Evolutionary conservation across 2,113 vertebrate genomes (phyloP).

Genomic region (Chlamydotis undulata): DNA sequence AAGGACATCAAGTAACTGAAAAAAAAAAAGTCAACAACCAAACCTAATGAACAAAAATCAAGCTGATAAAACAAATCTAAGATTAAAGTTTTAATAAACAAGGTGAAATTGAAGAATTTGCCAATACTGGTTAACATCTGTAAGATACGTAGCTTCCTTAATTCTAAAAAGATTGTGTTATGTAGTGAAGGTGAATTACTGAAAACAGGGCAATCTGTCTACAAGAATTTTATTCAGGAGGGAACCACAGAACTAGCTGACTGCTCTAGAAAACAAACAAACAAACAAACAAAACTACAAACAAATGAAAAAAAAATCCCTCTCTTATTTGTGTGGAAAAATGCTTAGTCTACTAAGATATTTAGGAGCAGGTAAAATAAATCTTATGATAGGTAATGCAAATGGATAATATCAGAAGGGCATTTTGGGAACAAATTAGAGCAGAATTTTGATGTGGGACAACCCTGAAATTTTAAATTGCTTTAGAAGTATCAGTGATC

Average conservation of each 20-base stretch:
- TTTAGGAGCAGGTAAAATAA: not conserved
- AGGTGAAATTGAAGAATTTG: not conserved
- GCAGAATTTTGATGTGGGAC: not conserved
- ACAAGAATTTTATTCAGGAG: not conserved
- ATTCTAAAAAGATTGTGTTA: not conserved
- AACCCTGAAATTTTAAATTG: not conserved
- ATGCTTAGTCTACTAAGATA: not conserved
- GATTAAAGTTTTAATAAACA: not conserved
- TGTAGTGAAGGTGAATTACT: not conserved
- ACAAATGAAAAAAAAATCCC: not conserved
- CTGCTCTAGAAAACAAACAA: not conserved
- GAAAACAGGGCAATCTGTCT: not conserved
- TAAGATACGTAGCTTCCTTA: not conserved
- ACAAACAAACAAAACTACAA: not conserved
- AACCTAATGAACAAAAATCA: not conserved
- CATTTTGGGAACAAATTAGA: not conserved
- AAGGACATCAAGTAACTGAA: not conserved
- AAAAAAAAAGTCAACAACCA: not conserved
- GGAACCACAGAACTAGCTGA: not conserved
- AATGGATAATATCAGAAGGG: not conserved
- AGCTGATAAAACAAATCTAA: not conserved
- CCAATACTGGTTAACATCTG: not conserved
- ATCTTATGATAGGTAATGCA: not conserved
- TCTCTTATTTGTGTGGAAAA: not conserved
- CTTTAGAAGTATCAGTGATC: not conserved